A percentile compares a stretch with the other conserved stretches of the same genome.
Evolutionary conservation across 1,140 invertebrate genomes (phyloP).

Genomic region (Drosophila ficusphila): DNA sequence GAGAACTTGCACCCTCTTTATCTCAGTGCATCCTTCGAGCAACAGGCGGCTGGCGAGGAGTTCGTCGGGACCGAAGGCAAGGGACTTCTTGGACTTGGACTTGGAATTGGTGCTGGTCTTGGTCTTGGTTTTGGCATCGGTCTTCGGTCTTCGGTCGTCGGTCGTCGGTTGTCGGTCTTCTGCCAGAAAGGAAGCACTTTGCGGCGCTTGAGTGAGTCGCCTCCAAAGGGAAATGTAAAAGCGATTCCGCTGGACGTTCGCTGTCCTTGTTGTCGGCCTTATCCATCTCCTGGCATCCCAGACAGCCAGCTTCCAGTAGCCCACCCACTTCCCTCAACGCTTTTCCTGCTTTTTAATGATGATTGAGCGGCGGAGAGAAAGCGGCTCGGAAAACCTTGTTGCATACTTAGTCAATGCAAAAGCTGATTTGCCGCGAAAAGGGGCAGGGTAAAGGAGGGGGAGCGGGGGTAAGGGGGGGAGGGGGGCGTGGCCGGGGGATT

Average conservation of each 20-base stretch:
- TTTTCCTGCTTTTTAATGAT: constrained; percentile 62
- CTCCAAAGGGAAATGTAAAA: constrained; percentile 59
- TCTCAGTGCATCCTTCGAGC: background rate
- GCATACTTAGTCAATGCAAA: constrained; percentile 62
- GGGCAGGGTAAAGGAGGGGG: background rate
- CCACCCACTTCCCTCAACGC: background rate
- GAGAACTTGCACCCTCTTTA: background rate
- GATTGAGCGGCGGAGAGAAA: constrained; percentile 60
- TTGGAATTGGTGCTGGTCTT: background rate
- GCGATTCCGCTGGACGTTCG: constrained; percentile 42
- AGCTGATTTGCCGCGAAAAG: constrained; percentile 13
- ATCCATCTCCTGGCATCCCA: background rate
- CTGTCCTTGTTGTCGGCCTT: background rate
- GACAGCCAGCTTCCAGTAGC: background rate
- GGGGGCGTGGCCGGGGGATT: constrained; percentile 15
- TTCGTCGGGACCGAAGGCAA: background rate
- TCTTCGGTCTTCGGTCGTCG: constrained; percentile 8
- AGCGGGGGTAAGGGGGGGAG: background rate
- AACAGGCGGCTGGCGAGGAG: background rate
- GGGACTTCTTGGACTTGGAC: constrained; percentile 2
- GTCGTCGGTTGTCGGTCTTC: constrained; percentile 10
- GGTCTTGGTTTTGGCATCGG: background rate
- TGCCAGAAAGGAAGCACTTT: constrained; percentile 72
- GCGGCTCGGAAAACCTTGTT: constrained; percentile 55
- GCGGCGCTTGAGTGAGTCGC: constrained; percentile 68